Conservation (phyloP, 2,797 vertebrate species). For the Gastrophryne carolinensis region DNA sequence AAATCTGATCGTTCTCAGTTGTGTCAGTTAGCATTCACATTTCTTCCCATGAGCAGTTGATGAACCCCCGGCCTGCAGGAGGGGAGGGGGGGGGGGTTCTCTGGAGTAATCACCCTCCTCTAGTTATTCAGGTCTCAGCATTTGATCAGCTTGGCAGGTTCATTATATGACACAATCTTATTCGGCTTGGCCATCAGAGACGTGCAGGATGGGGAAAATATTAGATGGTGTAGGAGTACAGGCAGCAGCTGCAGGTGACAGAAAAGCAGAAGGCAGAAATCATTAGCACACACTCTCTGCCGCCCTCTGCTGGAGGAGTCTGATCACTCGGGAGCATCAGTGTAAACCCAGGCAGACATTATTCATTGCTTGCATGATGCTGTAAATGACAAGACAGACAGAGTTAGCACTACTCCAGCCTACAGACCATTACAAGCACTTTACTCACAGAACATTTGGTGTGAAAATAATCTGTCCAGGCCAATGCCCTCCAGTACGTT, state of each 20-base stretch:
- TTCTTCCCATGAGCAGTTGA: not conserved
- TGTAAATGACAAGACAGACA: constrained; percentile 60
- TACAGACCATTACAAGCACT: not conserved
- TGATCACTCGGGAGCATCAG: constrained; percentile 34
- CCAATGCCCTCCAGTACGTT: too few species aligned
- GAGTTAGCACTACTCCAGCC: not conserved
- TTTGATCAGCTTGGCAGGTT: not conserved
- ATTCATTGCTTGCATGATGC: constrained; percentile 82
- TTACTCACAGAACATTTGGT: too few species aligned
- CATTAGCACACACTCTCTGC: not conserved
- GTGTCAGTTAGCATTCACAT: too few species aligned
- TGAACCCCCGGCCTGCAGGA: not conserved
- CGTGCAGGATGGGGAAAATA: not conserved
- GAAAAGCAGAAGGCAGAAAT: not conserved
- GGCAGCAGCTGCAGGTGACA: constrained; percentile 40
- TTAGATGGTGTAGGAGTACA: not conserved
- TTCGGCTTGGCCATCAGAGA: not conserved
- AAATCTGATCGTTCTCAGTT: too few species aligned
- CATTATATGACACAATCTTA: not conserved
- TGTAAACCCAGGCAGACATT: constrained; percentile 71
- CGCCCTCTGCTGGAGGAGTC: not conserved
- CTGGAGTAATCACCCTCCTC: not conserved
- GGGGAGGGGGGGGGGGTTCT: not conserved
- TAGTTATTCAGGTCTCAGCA: not conserved
- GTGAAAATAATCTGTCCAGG: too few species aligned